Base-by-base conservation (phyloP, 2,888 invertebrate species). In the Alsophila aescularia region DNA sequence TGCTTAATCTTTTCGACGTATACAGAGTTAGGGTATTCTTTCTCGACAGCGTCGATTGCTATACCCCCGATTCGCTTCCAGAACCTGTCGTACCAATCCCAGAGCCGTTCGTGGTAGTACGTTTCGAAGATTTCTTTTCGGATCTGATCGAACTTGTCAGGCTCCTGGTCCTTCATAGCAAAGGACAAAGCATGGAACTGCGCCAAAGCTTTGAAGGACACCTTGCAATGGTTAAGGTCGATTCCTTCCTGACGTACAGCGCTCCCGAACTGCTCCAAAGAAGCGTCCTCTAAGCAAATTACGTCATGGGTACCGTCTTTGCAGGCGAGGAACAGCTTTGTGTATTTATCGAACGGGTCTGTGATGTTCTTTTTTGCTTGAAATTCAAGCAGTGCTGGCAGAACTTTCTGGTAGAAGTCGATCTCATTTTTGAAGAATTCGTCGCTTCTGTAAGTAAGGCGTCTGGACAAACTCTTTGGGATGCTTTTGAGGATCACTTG, bases 371-470 rank as follows among this genome's bases (percentile, higher is more conserved):
- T 90, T 1, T 64, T 74, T 0, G 81, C 62, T 66, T 92, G 90
- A 49, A 92, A 93, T 32, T 87, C 72, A 0, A 92, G 67, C 53
- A 93, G 64, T 0, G 66, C 81, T 7, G 92, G 92, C 60, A 93
- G 79, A 1, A 92, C 90, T 58, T 79, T 81, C 32, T 85, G 82
- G 75, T 96, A 96, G 74, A 96, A 95, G 45, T 85, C 82, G 0
- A 94, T 94, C 81, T 96, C 96, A 71, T 95, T 96, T 58, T 86
- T 85, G 69, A 96, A 96, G 75, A 95, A 96, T 41, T 94, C 95
- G 2, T 87, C 72, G 32, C 94, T 94, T 52, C 94, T 90, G 66
- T 93, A 96, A 0, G 95, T 93, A 21, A 94, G 93, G 0, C 93
- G 90, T 21, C 95, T 82, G 0, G 93, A 93, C 0, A 93, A 56